Base-by-base conservation (phyloP, 2,888 invertebrate genomes). In the Drosophila paranaensis region DNA sequence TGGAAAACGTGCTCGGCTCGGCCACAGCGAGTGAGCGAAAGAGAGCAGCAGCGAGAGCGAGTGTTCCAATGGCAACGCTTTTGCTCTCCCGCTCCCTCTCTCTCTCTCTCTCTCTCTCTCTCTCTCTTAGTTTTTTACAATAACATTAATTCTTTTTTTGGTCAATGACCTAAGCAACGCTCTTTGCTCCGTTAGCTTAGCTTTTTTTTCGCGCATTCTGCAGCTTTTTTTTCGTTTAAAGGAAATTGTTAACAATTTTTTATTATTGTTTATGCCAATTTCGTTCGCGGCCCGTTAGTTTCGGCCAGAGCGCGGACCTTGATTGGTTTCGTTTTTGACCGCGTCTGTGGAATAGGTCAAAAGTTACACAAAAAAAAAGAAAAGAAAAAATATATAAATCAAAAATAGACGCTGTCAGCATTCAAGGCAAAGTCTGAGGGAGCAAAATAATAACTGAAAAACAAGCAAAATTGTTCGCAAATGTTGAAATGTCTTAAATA, bases 121-220 rank as follows among this genome's bases (percentile, higher is more conserved):
- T 6, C 30, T 33, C 30, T 33, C 8, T 16, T 66, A 64, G 20
- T 76, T 45, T 62, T 68, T 64, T 79, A 72, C 70, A 66, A 64
- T 64, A 60, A 73, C 69, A 71, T 74, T 82, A 69, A 69, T 74
- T 85, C 82, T 88, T 85, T 88, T 84, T 86, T 86, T 86, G 85
- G 85, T 86, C 85, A 86, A 86, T 86, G 85, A 86, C 85, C 85
- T 83, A 88, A 88, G 86, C 75, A 74, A 54, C 67, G 60, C 76
- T 74, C 58, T 77, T 67, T 63, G 58, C 74, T 70, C 83, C 87
- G 79, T 83, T 83, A 79, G 72, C 67, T 77, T 61, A 35, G 27
- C 77, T 74, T 63, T 58, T 70, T 75, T 62, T 70, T 75, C 60
- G 62, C 43, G 27, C 9, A 20, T 71, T 74, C 35, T n/a, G 68